Percentiles rank a stretch among this genome's conserved stretches.
Evolutionary conservation across 2,888 invertebrate genomes (phyloP).

Genomic region (Aquatica leii): DNA sequence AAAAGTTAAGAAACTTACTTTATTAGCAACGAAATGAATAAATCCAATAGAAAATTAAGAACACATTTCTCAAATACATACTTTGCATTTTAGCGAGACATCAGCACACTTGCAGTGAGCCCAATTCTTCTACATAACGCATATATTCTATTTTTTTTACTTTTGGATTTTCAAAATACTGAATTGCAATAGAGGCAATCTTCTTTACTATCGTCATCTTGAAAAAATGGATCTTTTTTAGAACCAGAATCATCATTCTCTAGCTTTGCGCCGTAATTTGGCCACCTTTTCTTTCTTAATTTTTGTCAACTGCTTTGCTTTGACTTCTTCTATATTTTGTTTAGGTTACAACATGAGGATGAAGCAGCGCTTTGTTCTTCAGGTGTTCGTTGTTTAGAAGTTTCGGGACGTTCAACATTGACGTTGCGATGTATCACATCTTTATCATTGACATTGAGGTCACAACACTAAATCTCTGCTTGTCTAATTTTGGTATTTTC

Average conservation of each 20-base stretch:
- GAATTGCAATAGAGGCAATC: background rate
- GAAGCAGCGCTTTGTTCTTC: background rate
- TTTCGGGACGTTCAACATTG: background rate
- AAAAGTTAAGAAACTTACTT: no score
- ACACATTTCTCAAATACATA: conserved; percentile 1
- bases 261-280: conserved; percentile 3
- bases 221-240: background rate
- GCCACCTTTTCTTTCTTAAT: background rate
- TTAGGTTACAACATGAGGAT: background rate
- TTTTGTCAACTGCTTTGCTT: background rate
- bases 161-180: background rate
- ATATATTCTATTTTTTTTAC: conserved; percentile 3
- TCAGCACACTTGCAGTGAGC: conserved; percentile 2
- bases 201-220: background rate
- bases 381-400: background rate
- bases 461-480: background rate
- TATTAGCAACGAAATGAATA: no score
- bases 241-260: conserved; percentile 4
- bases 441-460: background rate
- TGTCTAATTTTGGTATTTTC: no score
- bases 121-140: background rate
- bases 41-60: no score
- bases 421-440: background rate
- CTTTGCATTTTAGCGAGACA: no score
- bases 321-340: background rate